phyloP scores from a whole-genome alignment of 2,113 vertebrate species.

The Barnardius zonarius region DNA sequence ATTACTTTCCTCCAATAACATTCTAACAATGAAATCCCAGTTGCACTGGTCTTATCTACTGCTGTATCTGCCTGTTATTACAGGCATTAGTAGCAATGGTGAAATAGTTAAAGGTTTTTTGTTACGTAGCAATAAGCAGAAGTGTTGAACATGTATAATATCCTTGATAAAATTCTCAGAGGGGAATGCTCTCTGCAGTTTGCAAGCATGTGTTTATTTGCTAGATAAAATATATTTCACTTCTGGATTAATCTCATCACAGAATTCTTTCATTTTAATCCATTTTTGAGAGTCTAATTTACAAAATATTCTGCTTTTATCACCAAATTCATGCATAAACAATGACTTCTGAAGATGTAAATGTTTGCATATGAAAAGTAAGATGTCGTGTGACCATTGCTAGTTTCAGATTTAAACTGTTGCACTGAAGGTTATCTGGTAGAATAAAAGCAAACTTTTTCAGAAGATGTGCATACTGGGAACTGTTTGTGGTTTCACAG shows the following conservation, averaged over 20 bases:
- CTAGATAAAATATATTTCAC: background rate
- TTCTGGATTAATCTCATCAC: background rate
- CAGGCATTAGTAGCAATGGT: background rate
- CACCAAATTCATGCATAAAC: background rate
- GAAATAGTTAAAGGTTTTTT: background rate
- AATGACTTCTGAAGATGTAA: background rate
- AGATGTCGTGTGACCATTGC: background rate
- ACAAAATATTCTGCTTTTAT: background rate
- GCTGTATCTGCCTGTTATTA: background rate
- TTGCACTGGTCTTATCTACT: background rate
- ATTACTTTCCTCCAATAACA: background rate
- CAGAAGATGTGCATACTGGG: background rate
- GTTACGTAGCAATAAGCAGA: background rate
- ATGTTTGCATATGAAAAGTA: background rate
- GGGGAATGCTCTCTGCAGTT: background rate
- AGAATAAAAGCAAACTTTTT: background rate
- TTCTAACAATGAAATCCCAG: background rate
- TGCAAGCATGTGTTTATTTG: background rate
- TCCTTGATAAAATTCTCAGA: constrained; percentile 22
- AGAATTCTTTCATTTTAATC: background rate
- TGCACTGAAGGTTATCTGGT: background rate
- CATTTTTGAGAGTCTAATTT: background rate
- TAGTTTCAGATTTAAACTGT: background rate
- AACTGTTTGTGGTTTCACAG: background rate
- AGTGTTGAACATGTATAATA: background rate